Evolutionary conservation across 2,888 invertebrate species (phyloP).

Genomic region (Eupithecia subumbrata): DNA sequence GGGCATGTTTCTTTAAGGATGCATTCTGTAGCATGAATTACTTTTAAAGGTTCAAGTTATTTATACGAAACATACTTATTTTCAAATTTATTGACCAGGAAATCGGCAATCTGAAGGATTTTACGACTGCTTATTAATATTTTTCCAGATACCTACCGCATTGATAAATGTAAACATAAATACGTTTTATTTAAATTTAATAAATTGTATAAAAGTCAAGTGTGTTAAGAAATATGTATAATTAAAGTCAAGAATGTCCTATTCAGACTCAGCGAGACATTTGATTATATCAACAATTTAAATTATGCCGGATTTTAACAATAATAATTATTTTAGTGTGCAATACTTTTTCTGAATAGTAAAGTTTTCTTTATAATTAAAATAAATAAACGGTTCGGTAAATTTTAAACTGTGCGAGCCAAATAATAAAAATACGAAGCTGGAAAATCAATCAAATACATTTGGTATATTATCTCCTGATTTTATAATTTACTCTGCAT

Average conservation of each 20-base stretch:
- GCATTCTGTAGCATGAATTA: background rate
- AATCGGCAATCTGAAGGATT: conserved; percentile 2
- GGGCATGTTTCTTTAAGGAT: background rate
- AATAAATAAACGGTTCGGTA: background rate
- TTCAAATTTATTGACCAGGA: conserved; percentile 29
- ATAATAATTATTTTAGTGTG: background rate
- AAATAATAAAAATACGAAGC: background rate
- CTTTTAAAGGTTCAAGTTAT: background rate
- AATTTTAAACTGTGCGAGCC: background rate
- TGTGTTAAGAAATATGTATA: background rate
- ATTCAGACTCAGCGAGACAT: background rate
- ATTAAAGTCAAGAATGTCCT: background rate
- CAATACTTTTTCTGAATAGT: too few relatives aligned
- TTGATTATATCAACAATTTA: background rate
- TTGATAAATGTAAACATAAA: background rate
- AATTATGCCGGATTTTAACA: background rate
- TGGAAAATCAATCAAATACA: too few relatives aligned
- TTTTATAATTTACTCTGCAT: too few relatives aligned
- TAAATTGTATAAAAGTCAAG: background rate
- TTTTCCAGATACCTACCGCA: conserved; percentile 12
- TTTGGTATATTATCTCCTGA: too few relatives aligned
- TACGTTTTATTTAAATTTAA: background rate
- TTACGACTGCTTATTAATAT: conserved; percentile 11
- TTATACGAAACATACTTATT: background rate
- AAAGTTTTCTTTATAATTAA: background rate